A percentile compares a stretch with the other conserved stretches of the same genome.
Conservation (phyloP, 2,113 vertebrate genomes). For the Labeo rohita region DNA sequence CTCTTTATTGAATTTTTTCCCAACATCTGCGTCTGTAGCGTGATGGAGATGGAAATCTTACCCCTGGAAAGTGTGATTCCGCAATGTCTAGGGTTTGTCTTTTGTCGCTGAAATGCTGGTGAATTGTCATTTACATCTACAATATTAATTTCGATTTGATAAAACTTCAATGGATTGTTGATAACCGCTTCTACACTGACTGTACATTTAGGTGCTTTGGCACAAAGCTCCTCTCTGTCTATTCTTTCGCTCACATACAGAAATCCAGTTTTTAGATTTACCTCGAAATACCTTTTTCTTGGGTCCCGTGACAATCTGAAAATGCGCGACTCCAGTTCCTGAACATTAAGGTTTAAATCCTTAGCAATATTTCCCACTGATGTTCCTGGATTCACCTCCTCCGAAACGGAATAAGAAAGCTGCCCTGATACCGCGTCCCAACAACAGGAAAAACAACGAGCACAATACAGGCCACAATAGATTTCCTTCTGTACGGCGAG, state of each 20-base stretch:
- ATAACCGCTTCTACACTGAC: not conserved
- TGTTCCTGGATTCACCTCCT: constrained; percentile 4
- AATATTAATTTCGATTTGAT: not conserved
- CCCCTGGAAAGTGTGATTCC: rapidly evolving
- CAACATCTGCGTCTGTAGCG: not conserved
- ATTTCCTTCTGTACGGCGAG: constrained; percentile 7
- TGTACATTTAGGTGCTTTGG: not conserved
- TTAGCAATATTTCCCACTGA: constrained; percentile 14
- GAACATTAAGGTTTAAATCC: constrained; percentile 14
- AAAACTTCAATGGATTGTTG: not conserved
- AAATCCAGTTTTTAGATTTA: constrained; percentile 19
- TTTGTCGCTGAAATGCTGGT: not conserved
- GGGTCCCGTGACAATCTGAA: constrained; percentile 16
- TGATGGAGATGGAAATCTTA: not conserved
- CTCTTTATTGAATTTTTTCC: not conserved
- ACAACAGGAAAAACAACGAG: not conserved
- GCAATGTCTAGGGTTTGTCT: not conserved
- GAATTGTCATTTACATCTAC: not conserved
- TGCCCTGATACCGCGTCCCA: not conserved
- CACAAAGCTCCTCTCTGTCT: not conserved
- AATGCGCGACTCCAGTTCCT: constrained; percentile 5
- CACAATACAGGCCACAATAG: not conserved
- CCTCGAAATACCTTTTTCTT: constrained; percentile 21
- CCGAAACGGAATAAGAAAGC: constrained; percentile 2
- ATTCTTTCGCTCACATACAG: not conserved